A percentile compares a stretch with the other conserved stretches of the same genome.
These are phyloP conservation scores for Itoplectis maculator DNA, from an alignment of 2,888 invertebrate species.

Conservation along the genomic window DNA sequence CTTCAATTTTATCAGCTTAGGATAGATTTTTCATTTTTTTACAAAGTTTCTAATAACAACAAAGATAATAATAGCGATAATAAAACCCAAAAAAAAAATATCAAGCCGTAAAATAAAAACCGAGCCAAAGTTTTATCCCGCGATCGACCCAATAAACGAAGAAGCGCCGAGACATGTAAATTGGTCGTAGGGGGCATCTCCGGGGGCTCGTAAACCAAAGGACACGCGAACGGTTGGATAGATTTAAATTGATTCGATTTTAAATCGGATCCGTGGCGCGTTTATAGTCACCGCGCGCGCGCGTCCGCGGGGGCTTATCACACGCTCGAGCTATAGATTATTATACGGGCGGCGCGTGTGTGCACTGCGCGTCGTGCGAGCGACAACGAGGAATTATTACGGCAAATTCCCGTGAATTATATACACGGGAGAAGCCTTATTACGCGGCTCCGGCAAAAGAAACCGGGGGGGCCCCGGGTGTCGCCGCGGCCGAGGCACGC, in stretches of 20 bases:
- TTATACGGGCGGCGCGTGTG: not conserved
- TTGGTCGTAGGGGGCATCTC: not conserved
- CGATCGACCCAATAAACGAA: not conserved
- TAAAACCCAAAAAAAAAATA: not conserved
- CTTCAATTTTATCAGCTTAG: too few relatives aligned
- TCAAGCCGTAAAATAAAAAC: not conserved
- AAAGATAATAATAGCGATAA: not conserved
- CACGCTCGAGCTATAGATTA: conserved; percentile 43
- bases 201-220: not conserved
- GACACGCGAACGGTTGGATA: conserved; percentile 34
- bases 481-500: not conserved
- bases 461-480: conserved; percentile 43
- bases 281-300: conserved; percentile 18
- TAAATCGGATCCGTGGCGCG: conserved; percentile 48
- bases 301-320: conserved; percentile 20
- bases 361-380: conserved; percentile 6
- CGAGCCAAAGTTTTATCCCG: not conserved
- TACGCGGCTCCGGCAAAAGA: conserved; percentile 50
- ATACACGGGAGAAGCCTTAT: conserved; percentile 58
- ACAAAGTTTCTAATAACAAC: too few relatives aligned
- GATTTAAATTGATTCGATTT: conserved; percentile 60
- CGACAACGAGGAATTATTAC: conserved; percentile 64
- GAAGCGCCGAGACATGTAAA: not conserved
- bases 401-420: conserved; percentile 66
- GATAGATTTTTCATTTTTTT: too few relatives aligned